phyloP scores from a whole-genome alignment of 1,140 invertebrate species.

The Belonocnema kinseyi region DNA sequence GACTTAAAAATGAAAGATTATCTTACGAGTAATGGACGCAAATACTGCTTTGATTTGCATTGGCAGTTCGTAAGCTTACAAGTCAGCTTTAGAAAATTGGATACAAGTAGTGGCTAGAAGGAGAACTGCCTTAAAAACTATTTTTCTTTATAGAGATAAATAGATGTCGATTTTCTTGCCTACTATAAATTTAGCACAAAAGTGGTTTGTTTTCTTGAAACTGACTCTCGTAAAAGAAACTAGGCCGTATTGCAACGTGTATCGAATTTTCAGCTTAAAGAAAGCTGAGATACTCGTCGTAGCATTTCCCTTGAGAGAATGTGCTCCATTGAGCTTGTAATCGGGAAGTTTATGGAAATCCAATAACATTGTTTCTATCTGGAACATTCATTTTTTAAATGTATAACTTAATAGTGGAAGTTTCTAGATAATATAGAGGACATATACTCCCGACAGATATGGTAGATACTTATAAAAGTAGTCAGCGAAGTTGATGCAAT shows the following conservation, averaged over 20 bases:
- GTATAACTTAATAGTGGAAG: constrained; percentile 9
- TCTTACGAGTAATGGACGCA: no score
- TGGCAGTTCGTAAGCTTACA: no score
- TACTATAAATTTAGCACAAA: not conserved
- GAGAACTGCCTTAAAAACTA: not conserved
- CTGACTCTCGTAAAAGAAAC: constrained; percentile 32
- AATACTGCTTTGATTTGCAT: no score
- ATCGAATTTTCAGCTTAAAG: constrained; percentile 28
- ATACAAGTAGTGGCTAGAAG: not conserved
- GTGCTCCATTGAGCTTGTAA: constrained; percentile 25
- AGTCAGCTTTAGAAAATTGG: not conserved
- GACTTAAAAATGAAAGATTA: no score
- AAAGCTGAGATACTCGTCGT: constrained; percentile 12
- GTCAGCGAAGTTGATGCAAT: no score
- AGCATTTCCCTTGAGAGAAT: constrained; percentile 16
- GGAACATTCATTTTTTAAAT: constrained; percentile 16
- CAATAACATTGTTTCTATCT: constrained; percentile 30
- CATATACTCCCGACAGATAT: not conserved
- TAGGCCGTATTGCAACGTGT: constrained; percentile 26
- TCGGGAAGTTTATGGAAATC: constrained; percentile 19
- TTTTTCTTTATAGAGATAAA: not conserved
- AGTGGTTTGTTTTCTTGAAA: constrained; percentile 32
- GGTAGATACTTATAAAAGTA: no score
- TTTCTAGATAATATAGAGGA: not conserved
- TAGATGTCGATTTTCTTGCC: constrained; percentile 2